phyloP scores from a whole-genome alignment of 2,888 invertebrate genomes.

The Aromia moschata region DNA sequence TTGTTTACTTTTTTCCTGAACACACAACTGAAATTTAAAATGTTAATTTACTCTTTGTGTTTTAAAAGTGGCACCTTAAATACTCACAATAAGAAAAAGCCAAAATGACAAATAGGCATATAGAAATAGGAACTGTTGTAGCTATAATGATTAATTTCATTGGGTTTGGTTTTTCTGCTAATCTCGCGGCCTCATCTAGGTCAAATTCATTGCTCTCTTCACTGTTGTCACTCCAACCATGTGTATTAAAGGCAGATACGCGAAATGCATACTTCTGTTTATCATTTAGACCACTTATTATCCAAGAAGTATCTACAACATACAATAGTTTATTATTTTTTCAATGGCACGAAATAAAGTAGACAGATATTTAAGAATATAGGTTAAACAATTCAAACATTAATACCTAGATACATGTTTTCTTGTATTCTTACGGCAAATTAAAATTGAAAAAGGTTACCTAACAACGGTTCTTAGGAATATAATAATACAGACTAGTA shows the following conservation, averaged over 20 bases:
- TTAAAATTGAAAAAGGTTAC: too few species aligned
- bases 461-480: too few species aligned
- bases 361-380: too few species aligned
- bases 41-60: not conserved
- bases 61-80: not conserved
- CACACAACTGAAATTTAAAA: slow-evolving; percentile 37
- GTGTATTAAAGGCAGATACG: slow-evolving; percentile 80
- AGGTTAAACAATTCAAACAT: too few species aligned
- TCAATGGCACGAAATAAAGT: too few species aligned
- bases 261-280: slow-evolving; percentile 75
- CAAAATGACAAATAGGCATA: slow-evolving; percentile 60
- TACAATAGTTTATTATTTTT: too few species aligned
- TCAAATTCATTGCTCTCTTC: slow-evolving; percentile 71
- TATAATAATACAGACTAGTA: too few species aligned
- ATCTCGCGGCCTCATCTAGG: slow-evolving; percentile 60
- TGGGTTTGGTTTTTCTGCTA: slow-evolving; percentile 66
- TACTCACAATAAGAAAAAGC: slow-evolving; percentile 67
- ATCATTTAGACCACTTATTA: slow-evolving; percentile 73
- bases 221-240: slow-evolving; percentile 86
- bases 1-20: slow-evolving; percentile 65
- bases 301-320: slow-evolving; percentile 81
- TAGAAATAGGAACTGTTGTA: slow-evolving; percentile 69
- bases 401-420: too few species aligned
- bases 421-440: too few species aligned
- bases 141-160: slow-evolving; percentile 69